Evolutionary conservation across 35 echinoderm and acorn worm species (phyloP).

Genomic region (Diadema setosum): DNA sequence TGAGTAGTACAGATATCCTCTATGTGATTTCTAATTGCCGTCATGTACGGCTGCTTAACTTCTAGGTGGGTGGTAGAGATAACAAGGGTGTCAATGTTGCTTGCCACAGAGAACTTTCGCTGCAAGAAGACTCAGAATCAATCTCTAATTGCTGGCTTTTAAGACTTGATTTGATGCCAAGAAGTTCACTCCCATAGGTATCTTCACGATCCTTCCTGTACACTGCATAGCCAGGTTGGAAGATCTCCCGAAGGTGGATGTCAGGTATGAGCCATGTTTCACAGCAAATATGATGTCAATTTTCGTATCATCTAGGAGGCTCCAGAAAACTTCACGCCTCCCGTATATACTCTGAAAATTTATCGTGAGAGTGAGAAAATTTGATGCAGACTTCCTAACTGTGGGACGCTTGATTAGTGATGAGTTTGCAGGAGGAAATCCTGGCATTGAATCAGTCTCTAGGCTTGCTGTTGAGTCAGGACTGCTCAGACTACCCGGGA

Average conservation of each 20-base stretch:
- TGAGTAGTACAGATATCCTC: background rate
- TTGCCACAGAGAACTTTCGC: no score
- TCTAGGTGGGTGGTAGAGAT: background rate
- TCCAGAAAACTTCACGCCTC: slow-evolving; percentile 33
- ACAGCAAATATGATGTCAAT: slow-evolving; percentile 11
- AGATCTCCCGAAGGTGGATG: background rate
- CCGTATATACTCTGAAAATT: slow-evolving; percentile 19
- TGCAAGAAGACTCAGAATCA: background rate
- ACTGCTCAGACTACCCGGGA: background rate
- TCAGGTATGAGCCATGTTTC: slow-evolving; percentile 27
- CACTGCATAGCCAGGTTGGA: background rate
- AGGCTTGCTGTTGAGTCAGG: background rate
- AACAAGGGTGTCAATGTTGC: background rate
- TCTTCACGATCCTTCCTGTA: slow-evolving; percentile 23
- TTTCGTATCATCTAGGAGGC: background rate
- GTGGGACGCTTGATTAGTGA: background rate
- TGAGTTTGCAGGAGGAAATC: background rate
- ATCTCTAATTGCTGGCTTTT: background rate
- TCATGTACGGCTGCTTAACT: background rate
- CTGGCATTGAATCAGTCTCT: background rate
- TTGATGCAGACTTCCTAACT: background rate
- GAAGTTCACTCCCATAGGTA: background rate
- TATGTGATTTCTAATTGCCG: background rate
- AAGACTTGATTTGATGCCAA: slow-evolving; percentile 8
- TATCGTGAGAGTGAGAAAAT: background rate